Evolutionary conservation across 2,888 invertebrate genomes (phyloP).

Genomic region (Drosophila ustulata): DNA sequence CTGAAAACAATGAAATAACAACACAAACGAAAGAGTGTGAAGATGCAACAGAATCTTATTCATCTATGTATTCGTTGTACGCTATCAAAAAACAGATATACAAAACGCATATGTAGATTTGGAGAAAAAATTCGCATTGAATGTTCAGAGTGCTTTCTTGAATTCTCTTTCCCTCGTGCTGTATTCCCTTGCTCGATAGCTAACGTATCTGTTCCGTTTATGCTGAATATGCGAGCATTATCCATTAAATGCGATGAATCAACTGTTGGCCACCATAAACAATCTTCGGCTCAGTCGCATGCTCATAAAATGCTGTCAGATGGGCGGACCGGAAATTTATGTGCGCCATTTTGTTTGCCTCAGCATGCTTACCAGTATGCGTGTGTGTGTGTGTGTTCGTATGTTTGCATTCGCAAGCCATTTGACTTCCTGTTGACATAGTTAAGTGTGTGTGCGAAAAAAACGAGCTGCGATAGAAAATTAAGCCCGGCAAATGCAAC

Average conservation of each 20-base stretch:
- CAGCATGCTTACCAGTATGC: constrained; percentile 6
- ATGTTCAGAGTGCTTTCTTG: constrained; percentile 20
- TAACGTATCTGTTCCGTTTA: constrained; percentile 45
- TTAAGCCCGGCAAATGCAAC: constrained; percentile 33
- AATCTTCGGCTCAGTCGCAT: constrained; percentile 69
- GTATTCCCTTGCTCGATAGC: background rate
- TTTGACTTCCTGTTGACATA: constrained; percentile 76
- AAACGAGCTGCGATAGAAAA: constrained; percentile 19
- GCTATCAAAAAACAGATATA: constrained; percentile 11
- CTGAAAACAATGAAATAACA: constrained; percentile 20
- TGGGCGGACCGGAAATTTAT: constrained; percentile 73
- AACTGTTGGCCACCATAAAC: constrained; percentile 77
- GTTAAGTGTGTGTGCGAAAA: constrained; percentile 56
- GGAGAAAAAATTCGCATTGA: constrained; percentile 10
- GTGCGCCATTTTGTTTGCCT: constrained; percentile 70
- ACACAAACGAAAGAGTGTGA: constrained; percentile 8
- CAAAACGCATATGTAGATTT: constrained; percentile 24
- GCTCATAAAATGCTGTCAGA: constrained; percentile 69
- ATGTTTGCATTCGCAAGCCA: constrained; percentile 42
- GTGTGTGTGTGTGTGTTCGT: constrained; percentile 19
- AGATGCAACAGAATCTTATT: constrained; percentile 30
- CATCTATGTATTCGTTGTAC: constrained; percentile 11
- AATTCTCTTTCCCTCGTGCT: background rate
- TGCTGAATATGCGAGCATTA: constrained; percentile 59
- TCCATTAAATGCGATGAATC: constrained; percentile 79